Evolutionary conservation across 2,888 invertebrate genomes (phyloP), one percentile per base, ranked within the genome.

Genomic region (Erpobdella octoculata): DNA sequence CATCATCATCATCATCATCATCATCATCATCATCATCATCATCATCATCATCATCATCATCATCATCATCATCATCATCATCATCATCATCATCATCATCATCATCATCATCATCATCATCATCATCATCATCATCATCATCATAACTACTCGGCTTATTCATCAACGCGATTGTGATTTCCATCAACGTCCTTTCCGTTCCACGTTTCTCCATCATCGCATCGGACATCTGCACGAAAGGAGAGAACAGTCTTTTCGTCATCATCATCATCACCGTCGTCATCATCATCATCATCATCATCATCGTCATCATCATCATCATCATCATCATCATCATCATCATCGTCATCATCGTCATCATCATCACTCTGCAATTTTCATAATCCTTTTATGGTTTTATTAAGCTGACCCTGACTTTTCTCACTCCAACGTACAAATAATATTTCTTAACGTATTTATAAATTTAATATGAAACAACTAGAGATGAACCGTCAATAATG

Each of bases 101-200:
- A 15, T 21, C 59, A 15, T 59, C 15, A 15, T 59, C 59, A 12
- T 25, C 59, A 15, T 59, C 59, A 59, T 59, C 59, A 15, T 59
- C 59, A 18, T 25, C 25, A 59, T 59, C 59, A 12, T 25, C 25
- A 15, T 59, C 15, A 18, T 25, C 59, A 59, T 59, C 59, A 18
- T 41, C 65, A 65, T 65, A 28, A 65, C 28, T 35, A 65, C 28
- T 35, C n/a, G n/a, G n/a, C n/a, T n/a, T n/a, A n/a, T n/a, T n/a
- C n/a, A n/a, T n/a, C n/a, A n/a, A n/a, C n/a, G n/a, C n/a, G n/a
- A 65, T 21, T 35, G 35, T 9, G 31, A 65, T 9, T 35, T 12
- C 28, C 65, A 31, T 65, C 65, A 65, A 21, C 65, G 28, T 65
- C 35, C 15, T 65, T 28, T 12, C 21, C 35, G 12, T 33, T 28